A percentile compares a stretch with the other conserved stretches of the same genome.
These are phyloP conservation scores for Philopotamus ludificatus DNA, from an alignment of 1,140 invertebrate genomes.

Conservation along the genomic window DNA sequence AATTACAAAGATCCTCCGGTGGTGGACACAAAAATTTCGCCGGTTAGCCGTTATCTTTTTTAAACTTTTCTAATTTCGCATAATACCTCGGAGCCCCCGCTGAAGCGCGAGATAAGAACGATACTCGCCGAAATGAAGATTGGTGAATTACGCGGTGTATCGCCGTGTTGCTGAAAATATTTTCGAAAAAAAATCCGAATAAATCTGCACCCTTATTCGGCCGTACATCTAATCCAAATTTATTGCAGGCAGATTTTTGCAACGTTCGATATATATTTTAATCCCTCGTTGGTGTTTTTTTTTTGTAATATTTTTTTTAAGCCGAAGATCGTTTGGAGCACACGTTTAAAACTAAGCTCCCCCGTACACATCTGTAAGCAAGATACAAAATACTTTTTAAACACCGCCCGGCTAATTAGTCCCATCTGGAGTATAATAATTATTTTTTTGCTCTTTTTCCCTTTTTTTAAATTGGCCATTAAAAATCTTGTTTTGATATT, in stretches of 20 bases:
- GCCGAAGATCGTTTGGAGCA: no score
- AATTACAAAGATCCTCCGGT: no score
- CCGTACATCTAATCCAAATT: no score
- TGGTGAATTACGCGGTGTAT: not conserved
- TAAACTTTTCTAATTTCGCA: slow-evolving; percentile 27
- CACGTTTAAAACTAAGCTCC: no score
- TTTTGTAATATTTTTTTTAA: no score
- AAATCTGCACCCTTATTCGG: no score
- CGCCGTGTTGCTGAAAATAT: not conserved
- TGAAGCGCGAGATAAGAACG: slow-evolving; percentile 10
- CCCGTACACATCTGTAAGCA: not conserved
- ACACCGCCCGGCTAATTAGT: not conserved
- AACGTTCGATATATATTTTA: no score
- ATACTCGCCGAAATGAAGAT: not conserved
- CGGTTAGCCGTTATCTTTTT: slow-evolving; percentile 24
- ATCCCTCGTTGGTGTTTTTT: no score
- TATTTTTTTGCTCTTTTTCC: not conserved
- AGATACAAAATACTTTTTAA: slow-evolving; percentile 2
- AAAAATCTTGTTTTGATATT: no score
- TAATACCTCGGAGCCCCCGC: slow-evolving; percentile 9
- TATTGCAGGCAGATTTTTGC: no score
- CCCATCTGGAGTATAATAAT: slow-evolving; percentile 2
- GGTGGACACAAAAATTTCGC: slow-evolving; percentile 24
- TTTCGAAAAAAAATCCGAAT: no score
- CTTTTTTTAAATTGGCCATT: not conserved